These are phyloP conservation scores for Saccopteryx leptura DNA, from an alignment of 2,113 vertebrate genomes.

Conservation along the genomic window DNA sequence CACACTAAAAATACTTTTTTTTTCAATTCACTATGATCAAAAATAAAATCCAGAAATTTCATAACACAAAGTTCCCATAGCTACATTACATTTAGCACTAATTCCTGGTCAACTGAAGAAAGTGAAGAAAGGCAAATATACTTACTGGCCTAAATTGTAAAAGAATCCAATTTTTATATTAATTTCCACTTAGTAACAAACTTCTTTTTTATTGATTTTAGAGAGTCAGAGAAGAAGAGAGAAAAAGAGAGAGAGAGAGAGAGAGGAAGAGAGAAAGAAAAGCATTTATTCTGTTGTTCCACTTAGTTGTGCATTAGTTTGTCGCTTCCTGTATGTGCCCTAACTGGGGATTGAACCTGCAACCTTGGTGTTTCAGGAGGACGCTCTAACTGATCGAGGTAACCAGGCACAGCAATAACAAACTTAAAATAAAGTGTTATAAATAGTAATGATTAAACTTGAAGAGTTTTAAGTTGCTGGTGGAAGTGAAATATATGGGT, in stretches of 20 bases:
- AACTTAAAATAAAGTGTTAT: not conserved
- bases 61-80: not conserved
- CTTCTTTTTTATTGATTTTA: not conserved
- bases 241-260: no score
- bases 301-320: no score
- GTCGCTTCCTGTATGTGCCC: no score
- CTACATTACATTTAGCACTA: slow-evolving; percentile 32
- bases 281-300: no score
- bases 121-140: slow-evolving; percentile 36
- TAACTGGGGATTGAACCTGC: no score
- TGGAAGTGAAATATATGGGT: not conserved
- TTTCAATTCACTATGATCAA: not conserved
- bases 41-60: slow-evolving; percentile 33
- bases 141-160: not conserved
- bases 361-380: no score
- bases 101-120: not conserved
- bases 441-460: not conserved
- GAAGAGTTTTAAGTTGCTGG: not conserved
- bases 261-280: no score
- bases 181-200: not conserved
- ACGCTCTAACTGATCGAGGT: no score
- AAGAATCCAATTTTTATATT: slow-evolving; percentile 17
- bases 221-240: no score
- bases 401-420: no score
- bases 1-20: not conserved